These are phyloP conservation scores for Nothoprocta perdicaria DNA, from an alignment of 2,113 vertebrate genomes.

Conservation along the genomic window DNA sequence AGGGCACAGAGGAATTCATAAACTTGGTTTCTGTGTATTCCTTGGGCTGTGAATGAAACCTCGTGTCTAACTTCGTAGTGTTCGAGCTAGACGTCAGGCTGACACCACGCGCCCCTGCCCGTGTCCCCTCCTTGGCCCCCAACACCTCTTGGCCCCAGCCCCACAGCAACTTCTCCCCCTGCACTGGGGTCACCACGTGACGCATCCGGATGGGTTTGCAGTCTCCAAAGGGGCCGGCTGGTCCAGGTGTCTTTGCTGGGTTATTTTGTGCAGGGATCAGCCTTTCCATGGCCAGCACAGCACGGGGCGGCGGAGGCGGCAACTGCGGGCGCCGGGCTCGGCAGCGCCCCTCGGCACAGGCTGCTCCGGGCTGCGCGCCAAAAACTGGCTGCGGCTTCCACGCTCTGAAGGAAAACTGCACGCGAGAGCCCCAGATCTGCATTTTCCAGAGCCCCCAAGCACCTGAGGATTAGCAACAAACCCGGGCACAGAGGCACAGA, in stretches of 20 bases:
- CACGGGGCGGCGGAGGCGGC: rapidly evolving
- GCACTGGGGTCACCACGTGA: background rate
- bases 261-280: background rate
- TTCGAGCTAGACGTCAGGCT: background rate
- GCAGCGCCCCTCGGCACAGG: background rate
- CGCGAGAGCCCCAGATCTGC: background rate
- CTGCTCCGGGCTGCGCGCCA: background rate
- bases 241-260: background rate
- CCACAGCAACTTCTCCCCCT: background rate
- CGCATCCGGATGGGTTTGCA: background rate
- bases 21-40: background rate
- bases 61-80: background rate
- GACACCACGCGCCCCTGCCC: background rate
- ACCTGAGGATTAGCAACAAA: background rate
- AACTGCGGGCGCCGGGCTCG: background rate
- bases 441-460: background rate
- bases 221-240: rapidly evolving
- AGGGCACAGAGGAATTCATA: rapidly evolving
- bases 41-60: background rate
- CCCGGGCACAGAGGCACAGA: too few relatives aligned
- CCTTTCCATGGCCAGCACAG: background rate
- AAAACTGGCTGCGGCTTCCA: background rate
- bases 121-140: rapidly evolving
- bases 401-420: background rate
- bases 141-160: rapidly evolving